Evolutionary conservation across 2,113 vertebrate genomes (phyloP), one percentile per base, ranked within the genome.

Genomic region (Calidris pugnax): DNA sequence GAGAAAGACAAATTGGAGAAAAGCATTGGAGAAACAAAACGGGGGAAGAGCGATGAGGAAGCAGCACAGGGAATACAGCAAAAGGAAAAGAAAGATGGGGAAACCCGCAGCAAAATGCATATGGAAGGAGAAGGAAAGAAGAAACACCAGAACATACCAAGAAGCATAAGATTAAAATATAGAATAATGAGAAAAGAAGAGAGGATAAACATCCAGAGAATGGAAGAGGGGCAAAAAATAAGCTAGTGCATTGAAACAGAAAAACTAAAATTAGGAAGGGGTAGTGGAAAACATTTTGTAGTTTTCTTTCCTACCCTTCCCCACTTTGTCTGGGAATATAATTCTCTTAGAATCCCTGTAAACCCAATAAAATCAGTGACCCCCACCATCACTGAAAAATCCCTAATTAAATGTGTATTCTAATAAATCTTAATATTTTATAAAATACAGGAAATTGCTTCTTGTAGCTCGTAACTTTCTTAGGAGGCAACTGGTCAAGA

Each of bases 91-190:
- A 22, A 88, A 8, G 30, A 18, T 4, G 8, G 8, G 19, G 4
- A 23, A 79, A 67, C n/a, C 4, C 39, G 48, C 24, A 69, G 35
- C 39, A 45, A 19, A 47, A 33, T 5, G 9, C 0, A 0, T 4
- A 9, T 7, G 5, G 53, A 53, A 57, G 28, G 9, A 86, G 35
- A 76, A 68, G 26, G 43, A 73, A 79, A 89, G 41, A 67, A 45
- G 4, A 26, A 80, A 76, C 4, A 80, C 18, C 7, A 60, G 51
- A 87, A 71, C 5, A 32, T 12, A 57, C 8, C 22, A 28, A 48
- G 60, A 51, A 78, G 6, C 7, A 7, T 17, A 30, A 53, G 4
- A 50, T 59, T 48, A 71, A 78, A 85, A 66, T 39, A 39, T 1
- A 39, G 27, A 79, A 62, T 21, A 71, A 74, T 30, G 10, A 80